Evolutionary conservation across 2,113 vertebrate species (phyloP), one percentile per base, ranked within the genome.

Genomic region (Dromiciops gliroides): DNA sequence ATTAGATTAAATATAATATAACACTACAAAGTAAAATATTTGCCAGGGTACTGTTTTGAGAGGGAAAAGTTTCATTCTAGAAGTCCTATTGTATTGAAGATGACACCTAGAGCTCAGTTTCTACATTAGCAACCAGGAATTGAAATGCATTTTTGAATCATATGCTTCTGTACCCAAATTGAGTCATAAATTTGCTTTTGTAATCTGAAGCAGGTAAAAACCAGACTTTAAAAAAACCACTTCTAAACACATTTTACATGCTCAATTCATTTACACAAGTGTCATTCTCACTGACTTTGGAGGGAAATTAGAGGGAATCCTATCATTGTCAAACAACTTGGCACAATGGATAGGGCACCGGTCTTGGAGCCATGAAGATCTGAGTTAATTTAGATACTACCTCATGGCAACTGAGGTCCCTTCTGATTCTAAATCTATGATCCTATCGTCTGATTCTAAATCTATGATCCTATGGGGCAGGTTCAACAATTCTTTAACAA

Each of bases 101-200:
- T n/a, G 89, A 52, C n/a, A 67, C 37, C 8, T 28, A 5, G 11
- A 88, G 24, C 50, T 31, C 14, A 26, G 11, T 75, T 94, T 92
- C 91, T 4, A 24, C 52, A 75, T 50, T 49, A 90, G 37, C 31
- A 97, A 90, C 44, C 31, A 97, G 49, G 44, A 93, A 48, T 19
- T 47, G 51, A 49, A 96, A 37, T 89, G 48, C 47, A 67, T 90
- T 67, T 94, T 14, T 60, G 48, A 91, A 50, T 67, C 48, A 51
- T 88, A 37, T 89, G 90, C 10, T 92, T 48, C 56, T 90, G 26
- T 90, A 92, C 14, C 3, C 14, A 89, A 83, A 92, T 37, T 8
- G 47, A 49, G 50, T 48, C 83, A 48, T 14, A 90, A 88, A 95
- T 88, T 28, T 67, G 28, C 56, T 67, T 67, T 67, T 37, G 3